Evolutionary conservation across 2,888 invertebrate genomes (phyloP), one percentile per base, ranked within the genome.

Genomic region (Chymomyza procnemis): DNA sequence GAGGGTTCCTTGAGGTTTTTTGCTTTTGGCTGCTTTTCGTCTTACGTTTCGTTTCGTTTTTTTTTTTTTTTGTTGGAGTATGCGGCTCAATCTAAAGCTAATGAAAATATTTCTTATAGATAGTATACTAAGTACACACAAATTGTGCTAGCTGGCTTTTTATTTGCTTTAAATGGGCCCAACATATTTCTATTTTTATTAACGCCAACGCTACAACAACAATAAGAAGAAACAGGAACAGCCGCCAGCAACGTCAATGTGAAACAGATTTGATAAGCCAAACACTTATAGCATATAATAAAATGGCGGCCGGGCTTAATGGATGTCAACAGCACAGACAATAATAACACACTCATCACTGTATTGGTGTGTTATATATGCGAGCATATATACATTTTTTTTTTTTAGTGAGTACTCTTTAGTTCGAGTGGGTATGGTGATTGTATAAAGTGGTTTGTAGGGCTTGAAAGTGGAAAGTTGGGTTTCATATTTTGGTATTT

Each of bases 241-340:
- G 14, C 8, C 69, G 67, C 67, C 8, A 73, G 67, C 67, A 67
- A 63, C 52, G 68, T 61, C 73, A 63, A 68, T 41, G 34, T 41
- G 34, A 41, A 41, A 73, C 73, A 73, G 84, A 83, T 81, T 81
- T 85, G 81, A 83, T 85, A 81, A 85, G 80, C 75, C 67, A 73
- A 72, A 74, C 83, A 82, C 85, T 85, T 79, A 73, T 71, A 72
- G 85, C 78, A 41, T 21, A 21, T 21, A 80, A 82, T 85, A 80
- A 82, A 82, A 80, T 79, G 81, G 66, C 63, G 79, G 75, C 75
- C 81, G 74, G 81, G 80, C 84, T 84, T 84, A 85, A 82, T 82
- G 81, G 86, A 73, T 80, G 86, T 76, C 81, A 83, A 75, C 74
- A 83, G 68, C 69, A 72, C 66, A 50, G 78, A 69, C 73, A 80